Evolutionary conservation across 2,888 invertebrate genomes (phyloP).

Genomic region (Synergus gifuensis): DNA sequence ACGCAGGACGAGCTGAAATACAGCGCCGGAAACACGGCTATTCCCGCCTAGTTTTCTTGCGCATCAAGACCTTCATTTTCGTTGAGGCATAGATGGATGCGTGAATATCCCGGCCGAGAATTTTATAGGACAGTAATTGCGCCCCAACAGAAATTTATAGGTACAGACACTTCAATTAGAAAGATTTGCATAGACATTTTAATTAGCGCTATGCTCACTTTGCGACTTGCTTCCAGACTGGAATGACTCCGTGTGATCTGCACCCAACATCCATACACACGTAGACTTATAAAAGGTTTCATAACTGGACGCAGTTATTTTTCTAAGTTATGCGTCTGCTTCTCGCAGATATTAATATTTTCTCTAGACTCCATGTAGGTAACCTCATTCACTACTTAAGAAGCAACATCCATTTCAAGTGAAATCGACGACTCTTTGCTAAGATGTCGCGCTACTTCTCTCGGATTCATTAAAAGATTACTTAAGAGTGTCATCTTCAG

Average conservation of each 20-base stretch:
- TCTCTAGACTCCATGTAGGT: not conserved
- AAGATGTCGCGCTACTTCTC: no score
- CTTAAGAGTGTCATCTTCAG: no score
- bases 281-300: not conserved
- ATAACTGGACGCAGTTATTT: conserved; percentile 27
- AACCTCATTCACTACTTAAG: not conserved
- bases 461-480: no score
- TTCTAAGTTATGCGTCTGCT: conserved; percentile 32
- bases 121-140: conserved; percentile 62
- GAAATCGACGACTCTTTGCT: not conserved
- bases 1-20: not conserved
- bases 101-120: conserved; percentile 43
- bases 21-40: conserved; percentile 8
- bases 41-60: not conserved
- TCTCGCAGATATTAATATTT: not conserved
- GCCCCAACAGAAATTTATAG: conserved; percentile 57
- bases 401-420: not conserved
- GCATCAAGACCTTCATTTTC: conserved; percentile 18
- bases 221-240: not conserved
- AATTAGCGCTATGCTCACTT: conserved; percentile 58
- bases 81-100: conserved; percentile 16
- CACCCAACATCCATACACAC: not conserved
- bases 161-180: conserved; percentile 58
- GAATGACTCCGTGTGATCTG: not conserved
- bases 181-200: conserved; percentile 62